These are phyloP conservation scores for Pharmacophagus antenor DNA, from an alignment of 2,888 invertebrate species.

Conservation along the genomic window DNA sequence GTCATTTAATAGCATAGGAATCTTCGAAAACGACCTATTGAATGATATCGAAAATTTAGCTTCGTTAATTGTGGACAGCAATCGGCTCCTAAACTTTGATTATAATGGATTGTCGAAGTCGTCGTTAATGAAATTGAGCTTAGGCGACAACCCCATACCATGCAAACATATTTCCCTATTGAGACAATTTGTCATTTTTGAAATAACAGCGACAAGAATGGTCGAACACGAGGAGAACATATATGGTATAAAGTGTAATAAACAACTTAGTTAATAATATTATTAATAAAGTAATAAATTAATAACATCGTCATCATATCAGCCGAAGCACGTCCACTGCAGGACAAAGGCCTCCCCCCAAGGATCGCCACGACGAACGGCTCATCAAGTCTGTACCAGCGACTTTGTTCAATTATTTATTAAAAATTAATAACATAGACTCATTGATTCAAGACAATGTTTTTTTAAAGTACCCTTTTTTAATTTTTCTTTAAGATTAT, in stretches of 20 bases:
- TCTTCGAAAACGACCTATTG: constrained; percentile 54
- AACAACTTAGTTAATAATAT: not conserved
- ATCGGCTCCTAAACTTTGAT: constrained; percentile 48
- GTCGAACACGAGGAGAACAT: constrained; percentile 45
- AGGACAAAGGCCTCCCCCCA: not conserved
- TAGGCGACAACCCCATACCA: constrained; percentile 59
- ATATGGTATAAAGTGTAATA: constrained; percentile 45
- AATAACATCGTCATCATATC: no score
- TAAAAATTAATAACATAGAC: no score
- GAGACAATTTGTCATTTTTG: constrained; percentile 33
- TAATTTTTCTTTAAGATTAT: no score
- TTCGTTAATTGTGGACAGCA: constrained; percentile 54
- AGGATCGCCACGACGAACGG: no score
- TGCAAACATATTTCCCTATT: constrained; percentile 51
- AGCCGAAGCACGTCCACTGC: no score
- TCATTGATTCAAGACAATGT: no score
- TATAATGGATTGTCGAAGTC: constrained; percentile 37
- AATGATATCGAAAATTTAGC: constrained; percentile 47
- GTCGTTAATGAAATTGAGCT: constrained; percentile 48
- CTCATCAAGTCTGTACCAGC: no score
- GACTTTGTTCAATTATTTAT: no score
- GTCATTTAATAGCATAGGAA: constrained; percentile 53
- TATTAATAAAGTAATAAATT: no score
- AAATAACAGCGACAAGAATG: constrained; percentile 44
- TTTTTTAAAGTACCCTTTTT: no score